A percentile compares a stretch with the other conserved stretches of the same genome.
Evolutionary conservation across 2,888 invertebrate species (phyloP).

Genomic region (Shargacucullia verbasci): DNA sequence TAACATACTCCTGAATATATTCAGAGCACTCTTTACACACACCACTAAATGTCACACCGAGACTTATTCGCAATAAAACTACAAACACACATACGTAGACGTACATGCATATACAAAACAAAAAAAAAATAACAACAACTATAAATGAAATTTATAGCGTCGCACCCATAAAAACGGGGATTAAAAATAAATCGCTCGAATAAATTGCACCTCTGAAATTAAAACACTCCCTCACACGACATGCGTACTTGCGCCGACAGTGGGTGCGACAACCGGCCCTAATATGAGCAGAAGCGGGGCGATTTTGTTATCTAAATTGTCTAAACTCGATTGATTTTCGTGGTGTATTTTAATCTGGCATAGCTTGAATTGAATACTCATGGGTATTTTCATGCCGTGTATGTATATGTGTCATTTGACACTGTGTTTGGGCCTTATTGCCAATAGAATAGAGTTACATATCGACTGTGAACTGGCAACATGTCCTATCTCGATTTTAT

Average conservation of each 20-base stretch:
- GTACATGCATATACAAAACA: conserved; percentile 55
- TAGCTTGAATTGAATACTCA: too few species aligned
- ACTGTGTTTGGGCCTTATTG: too few species aligned
- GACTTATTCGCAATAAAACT: conserved; percentile 45
- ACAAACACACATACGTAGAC: conserved; percentile 33
- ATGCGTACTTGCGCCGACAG: conserved; percentile 79
- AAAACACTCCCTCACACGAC: conserved; percentile 87
- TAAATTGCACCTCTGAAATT: conserved; percentile 89
- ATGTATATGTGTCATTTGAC: too few species aligned
- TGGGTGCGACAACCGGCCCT: conserved; percentile 48
- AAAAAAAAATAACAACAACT: conserved; percentile 81
- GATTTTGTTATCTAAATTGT: conserved; percentile 8
- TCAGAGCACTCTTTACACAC: background rate
- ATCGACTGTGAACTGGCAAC: too few species aligned
- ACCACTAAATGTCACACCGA: conserved; percentile 31
- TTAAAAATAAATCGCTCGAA: conserved; percentile 89
- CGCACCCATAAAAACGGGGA: conserved; percentile 88
- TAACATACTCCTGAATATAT: background rate
- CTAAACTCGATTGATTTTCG: too few species aligned
- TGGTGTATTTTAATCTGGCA: too few species aligned
- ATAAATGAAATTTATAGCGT: conserved; percentile 86
- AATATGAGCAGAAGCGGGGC: conserved; percentile 59
- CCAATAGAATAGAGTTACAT: too few species aligned
- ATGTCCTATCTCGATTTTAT: too few species aligned
- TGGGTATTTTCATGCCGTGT: too few species aligned